Evolutionary conservation across 2,797 vertebrate genomes (phyloP), one percentile per base, ranked within the genome.

Genomic region (Alfaro cultratus): DNA sequence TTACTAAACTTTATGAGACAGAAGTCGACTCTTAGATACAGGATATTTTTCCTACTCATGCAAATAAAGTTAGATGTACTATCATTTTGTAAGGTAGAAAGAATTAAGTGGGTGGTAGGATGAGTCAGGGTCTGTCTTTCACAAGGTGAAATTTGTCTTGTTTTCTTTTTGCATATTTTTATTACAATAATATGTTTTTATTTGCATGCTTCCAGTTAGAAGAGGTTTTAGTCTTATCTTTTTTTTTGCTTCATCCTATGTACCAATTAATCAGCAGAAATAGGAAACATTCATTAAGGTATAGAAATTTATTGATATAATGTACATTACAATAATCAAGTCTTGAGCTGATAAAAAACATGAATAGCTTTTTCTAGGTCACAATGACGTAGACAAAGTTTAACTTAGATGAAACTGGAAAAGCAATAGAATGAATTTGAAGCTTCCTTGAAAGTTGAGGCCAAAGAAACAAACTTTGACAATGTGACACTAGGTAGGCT

Each of bases 11-110:
- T 80, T 75, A 74, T 57, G 49, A 68, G 21, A 46, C 1, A 1
- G 7, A 79, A 23, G 41, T 60, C 31, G 68, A 47, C 29, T 60
- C 83, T 74, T 79, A 26, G 6, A 62, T 76, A 77, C 82, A 60
- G 57, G 16, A 1, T 36, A 53, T 45, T 31, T 73, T 46, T 64
- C 1, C 49, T 53, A 21, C 26, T 71, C 23, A 29, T 71, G 5
- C 26, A 45, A 15, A 11, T 74, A 31, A 31, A 29, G 57, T 31
- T 6, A 53, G 21, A 53, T 53, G 49, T 23, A 26, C 21, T 23
- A 9, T 53, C 49, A 53, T 23, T 26, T 26, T 53, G 10, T 9
- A 9, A 53, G 8, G 49, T 23, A 53, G 21, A 53, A 53, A 23
- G 2, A 26, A 53, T 3, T 53, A 53, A 26, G 49, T 2, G 2